Evolutionary conservation across 1,140 invertebrate species (phyloP), one percentile per base, ranked within the genome.

Genomic region (Lepidostoma basale): DNA sequence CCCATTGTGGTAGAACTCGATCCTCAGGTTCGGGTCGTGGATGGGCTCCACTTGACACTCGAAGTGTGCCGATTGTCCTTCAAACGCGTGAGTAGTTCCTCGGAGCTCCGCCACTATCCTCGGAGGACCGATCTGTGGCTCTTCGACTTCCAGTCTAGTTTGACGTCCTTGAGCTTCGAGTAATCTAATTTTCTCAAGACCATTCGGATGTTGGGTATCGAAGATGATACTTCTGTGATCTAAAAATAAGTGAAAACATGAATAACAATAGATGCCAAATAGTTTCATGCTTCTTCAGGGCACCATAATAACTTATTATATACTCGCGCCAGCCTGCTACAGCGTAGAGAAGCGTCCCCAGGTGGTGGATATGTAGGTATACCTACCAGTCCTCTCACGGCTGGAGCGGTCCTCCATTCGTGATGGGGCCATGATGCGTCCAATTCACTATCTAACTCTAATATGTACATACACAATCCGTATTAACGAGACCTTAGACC

Each of bases 141-240:
- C 93, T 77, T 92, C 91, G 0, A 94, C 84, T 83, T 95, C 93
- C 14, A 91, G 85, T 72, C 91, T 87, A 3, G 90, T 84, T 70
- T 89, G 88, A 75, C 87, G 87, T 4, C 90, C 90, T 83, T 93
- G 91, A 42, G 92, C 87, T 84, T 97, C 95, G 12, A 97, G 81
- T 77, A 93, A 90, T 73, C 92, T 87, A 59, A 98, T 97, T 78
- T 96, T 96, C 77, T 96, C 93, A 70, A 96, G 83, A 23, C 94
- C 94, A 81, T 95, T 92, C 3, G 94, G 94, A 86, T 98, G 94
- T 77, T 97, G 94, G 22, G 93, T 93, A 73, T 97, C 95, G 60
- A 95, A 77, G 64, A 95, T 89, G 77, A 97, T 93, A 73, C 88
- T 92, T 67, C 89, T 88, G 10, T 92, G 88, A 77, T 90, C 89